Base-by-base conservation (phyloP, 1,140 invertebrate genomes). In the Macrotrachela quadricornifera region DNA sequence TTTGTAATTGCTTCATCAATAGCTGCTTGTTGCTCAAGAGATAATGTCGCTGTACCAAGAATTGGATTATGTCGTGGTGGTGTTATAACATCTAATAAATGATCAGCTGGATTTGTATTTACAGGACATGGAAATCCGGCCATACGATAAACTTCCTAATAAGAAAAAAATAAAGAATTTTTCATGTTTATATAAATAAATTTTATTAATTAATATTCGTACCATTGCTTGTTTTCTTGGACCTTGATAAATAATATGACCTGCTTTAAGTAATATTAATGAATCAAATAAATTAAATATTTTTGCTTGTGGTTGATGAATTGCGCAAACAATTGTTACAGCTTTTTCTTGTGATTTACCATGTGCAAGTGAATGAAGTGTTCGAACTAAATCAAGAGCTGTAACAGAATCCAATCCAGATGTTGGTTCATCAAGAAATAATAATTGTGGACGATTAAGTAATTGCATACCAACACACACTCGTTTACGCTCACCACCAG, bases 401-500 rank as follows among this genome's bases (percentile, higher is more conserved):
- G 64, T 66, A 58, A 63, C 63, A 0, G 64, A 59, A 51, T 66
- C 64, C 13, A 66, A 56, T 38, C 64, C 64, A 11, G 64, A 64
- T 3, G 64, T 66, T 16, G 64, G 64, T 51, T 66, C 64, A 46
- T 66, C 64, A 42, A 66, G 60, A 39, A 66, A 63, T n/a, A 66
- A 15, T 15, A 66, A 56, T 52, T 62, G 63, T 64, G 52, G 6
- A 44, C 42, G 49, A 49, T 17, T 40, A 44, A 45, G 36, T 16
- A 66, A 57, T 48, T 66, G 63, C 18, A 64, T 63, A 1, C 62
- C 64, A 47, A 66, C 65, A 56, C 63, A 65, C 49, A 64, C 61
- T 45, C 64, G 54, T 16, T 62, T 55, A 45, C 63, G 57, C 49
- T 66, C 64, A 9, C 64, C 64, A 15, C 64, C 64, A 3, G 64